Conservation (phyloP, 2,797 vertebrate genomes). For the Notolabrus celidotus region DNA sequence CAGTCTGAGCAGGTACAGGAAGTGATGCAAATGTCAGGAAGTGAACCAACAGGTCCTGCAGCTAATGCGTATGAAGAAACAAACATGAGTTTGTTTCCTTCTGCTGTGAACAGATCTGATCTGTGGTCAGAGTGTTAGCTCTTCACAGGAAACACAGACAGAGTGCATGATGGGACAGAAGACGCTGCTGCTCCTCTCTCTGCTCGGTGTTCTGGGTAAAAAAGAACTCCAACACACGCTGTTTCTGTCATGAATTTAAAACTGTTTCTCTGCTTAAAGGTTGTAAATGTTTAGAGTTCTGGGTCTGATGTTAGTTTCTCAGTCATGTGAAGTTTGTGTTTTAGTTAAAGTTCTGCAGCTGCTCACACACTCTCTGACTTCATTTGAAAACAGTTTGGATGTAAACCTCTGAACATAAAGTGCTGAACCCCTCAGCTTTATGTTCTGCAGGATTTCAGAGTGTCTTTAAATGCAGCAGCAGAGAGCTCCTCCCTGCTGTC, state of each 20-base stretch:
- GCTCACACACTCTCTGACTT: too few species aligned
- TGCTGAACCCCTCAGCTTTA: too few species aligned
- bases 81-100: not conserved
- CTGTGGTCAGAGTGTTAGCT: slow-evolving; percentile 29
- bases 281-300: not conserved
- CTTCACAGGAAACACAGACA: slow-evolving; percentile 32
- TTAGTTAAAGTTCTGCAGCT: too few species aligned
- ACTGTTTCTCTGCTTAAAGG: not conserved
- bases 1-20: slow-evolving; percentile 12
- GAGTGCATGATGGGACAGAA: slow-evolving; percentile 35
- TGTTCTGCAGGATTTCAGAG: too few species aligned
- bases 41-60: not conserved
- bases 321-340: too few species aligned
- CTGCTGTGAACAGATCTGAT: slow-evolving; percentile 4
- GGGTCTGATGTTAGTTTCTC: not conserved
- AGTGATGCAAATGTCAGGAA: not conserved
- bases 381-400: too few species aligned
- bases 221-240: not conserved
- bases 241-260: not conserved
- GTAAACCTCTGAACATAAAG: too few species aligned
- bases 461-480: too few species aligned
- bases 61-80: not conserved
- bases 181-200: slow-evolving; percentile 14
- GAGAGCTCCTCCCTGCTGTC: too few species aligned
- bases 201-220: slow-evolving; percentile 43